These are phyloP conservation scores for Poecile atricapillus DNA, from an alignment of 2,113 vertebrate genomes.

Conservation along the genomic window DNA sequence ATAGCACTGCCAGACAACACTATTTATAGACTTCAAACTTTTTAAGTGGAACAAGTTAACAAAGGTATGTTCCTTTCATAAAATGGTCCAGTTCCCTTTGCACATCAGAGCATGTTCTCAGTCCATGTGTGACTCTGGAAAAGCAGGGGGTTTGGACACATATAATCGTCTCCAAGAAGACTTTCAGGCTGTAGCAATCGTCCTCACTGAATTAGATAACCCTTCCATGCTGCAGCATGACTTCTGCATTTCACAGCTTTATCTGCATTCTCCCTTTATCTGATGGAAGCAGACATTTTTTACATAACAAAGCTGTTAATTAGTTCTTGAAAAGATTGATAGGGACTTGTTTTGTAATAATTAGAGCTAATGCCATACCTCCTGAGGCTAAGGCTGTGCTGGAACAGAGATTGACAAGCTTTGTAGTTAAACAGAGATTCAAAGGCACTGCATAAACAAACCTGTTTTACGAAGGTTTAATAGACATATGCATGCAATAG, in stretches of 20 bases:
- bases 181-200: background rate
- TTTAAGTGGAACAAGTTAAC: background rate
- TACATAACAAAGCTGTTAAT: conserved; percentile 43
- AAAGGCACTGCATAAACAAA: background rate
- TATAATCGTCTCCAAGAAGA: background rate
- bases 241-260: background rate
- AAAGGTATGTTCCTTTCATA: background rate
- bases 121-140: background rate
- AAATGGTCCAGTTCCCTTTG: background rate
- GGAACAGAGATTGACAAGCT: background rate
- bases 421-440: conserved; percentile 1
- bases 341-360: conserved; percentile 41
- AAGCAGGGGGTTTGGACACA: background rate
- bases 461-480: background rate
- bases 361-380: background rate
- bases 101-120: background rate
- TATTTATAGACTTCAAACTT: background rate
- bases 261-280: conserved; percentile 17
- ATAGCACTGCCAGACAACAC: background rate
- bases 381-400: conserved; percentile 12
- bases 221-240: background rate
- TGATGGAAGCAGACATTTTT: conserved; percentile 31
- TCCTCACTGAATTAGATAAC: background rate
- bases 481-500: background rate
- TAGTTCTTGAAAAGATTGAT: conserved; percentile 15